phyloP scores from a whole-genome alignment of 2,888 invertebrate genomes.

The Epinotia bilunana region DNA sequence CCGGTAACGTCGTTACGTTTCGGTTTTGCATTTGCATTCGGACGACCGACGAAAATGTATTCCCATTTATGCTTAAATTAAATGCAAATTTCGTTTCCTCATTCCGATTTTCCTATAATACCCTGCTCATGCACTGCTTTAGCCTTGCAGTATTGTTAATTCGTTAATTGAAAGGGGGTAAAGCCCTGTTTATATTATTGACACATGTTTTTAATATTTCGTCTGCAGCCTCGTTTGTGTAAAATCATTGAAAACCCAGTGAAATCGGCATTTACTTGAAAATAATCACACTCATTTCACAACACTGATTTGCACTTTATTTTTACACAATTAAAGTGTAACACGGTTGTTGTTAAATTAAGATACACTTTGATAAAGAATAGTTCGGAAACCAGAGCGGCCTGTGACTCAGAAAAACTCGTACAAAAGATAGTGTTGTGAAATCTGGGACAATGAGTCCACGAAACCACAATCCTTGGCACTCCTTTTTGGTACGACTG shows the following conservation, averaged over 20 bases:
- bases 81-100: slow-evolving; percentile 59
- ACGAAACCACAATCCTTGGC: slow-evolving; percentile 42
- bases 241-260: slow-evolving; percentile 6
- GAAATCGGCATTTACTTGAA: slow-evolving; percentile 28
- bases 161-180: slow-evolving; percentile 21
- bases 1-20: slow-evolving; percentile 72
- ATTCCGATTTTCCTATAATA: slow-evolving; percentile 49
- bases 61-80: slow-evolving; percentile 67
- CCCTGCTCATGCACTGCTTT: slow-evolving; percentile 31
- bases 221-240: background rate
- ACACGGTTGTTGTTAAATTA: slow-evolving; percentile 39
- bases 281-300: slow-evolving; percentile 34
- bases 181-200: background rate
- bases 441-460: slow-evolving; percentile 42
- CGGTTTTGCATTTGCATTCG: slow-evolving; percentile 71
- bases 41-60: slow-evolving; percentile 65
- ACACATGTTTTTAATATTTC: background rate
- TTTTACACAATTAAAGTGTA: slow-evolving; percentile 36
- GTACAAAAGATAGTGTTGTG: slow-evolving; percentile 42
- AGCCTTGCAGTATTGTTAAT: slow-evolving; percentile 22
- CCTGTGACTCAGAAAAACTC: slow-evolving; percentile 35
- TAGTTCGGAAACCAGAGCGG: slow-evolving; percentile 40
- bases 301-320: slow-evolving; percentile 40
- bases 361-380: slow-evolving; percentile 37
- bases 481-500: slow-evolving; percentile 32